Conservation (phyloP, 2,888 invertebrate genomes). For the Apamea sordens region DNA sequence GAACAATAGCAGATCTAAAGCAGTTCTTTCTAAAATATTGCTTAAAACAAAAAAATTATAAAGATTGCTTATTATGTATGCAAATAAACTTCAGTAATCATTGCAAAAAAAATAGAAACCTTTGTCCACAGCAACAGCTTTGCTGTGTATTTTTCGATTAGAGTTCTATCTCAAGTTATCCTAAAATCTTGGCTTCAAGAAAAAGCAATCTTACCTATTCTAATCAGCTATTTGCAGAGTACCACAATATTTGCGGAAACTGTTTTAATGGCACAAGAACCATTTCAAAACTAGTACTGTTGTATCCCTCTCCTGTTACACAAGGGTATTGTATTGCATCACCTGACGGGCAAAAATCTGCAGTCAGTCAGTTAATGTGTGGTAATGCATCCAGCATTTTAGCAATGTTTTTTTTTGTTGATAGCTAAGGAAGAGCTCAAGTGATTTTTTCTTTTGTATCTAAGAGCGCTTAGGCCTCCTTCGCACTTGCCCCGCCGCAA, state of each 20-base stretch:
- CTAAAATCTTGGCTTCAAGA: not conserved
- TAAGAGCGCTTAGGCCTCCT: not conserved
- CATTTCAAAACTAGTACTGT: not conserved
- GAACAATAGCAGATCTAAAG: not conserved
- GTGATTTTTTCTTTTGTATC: constrained; percentile 11
- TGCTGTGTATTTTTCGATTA: not conserved
- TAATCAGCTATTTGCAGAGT: not conserved
- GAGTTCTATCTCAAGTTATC: not conserved
- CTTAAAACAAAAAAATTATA: not conserved
- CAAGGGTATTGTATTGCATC: not conserved
- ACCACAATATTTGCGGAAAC: not conserved
- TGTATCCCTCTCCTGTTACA: constrained; percentile 12
- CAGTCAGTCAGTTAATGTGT: not conserved
- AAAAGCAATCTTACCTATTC: not conserved
- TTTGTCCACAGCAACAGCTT: not conserved
- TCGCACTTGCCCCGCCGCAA: not conserved
- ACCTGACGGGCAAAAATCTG: not conserved
- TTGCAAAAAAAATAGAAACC: not conserved
- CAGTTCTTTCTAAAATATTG: not conserved
- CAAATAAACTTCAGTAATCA: not conserved
- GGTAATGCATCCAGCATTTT: not conserved
- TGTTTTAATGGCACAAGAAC: not conserved
- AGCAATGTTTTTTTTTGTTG: not conserved
- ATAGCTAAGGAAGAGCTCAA: not conserved
- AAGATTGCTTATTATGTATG: not conserved